phyloP scores from a whole-genome alignment of 2,888 invertebrate genomes.

The Gryllus longicercus region DNA sequence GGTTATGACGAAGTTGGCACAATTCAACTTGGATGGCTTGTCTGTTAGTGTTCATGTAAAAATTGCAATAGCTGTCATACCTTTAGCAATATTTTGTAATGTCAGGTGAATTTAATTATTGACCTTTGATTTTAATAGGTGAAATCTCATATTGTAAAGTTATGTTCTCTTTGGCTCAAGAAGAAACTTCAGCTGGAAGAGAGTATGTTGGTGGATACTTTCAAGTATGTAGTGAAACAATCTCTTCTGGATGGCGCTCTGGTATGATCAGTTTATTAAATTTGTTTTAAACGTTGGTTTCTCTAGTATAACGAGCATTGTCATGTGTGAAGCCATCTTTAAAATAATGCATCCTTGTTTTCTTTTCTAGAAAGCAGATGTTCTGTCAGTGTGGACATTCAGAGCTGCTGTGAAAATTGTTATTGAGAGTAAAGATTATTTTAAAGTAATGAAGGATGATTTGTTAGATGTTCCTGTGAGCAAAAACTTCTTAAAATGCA shows the following conservation, averaged over 20 bases:
- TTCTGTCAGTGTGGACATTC: not conserved
- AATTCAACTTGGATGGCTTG: not conserved
- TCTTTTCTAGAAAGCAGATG: not conserved
- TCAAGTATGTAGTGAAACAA: not conserved
- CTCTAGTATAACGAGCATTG: too few relatives aligned
- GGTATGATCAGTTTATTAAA: not conserved
- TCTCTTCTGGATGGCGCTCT: not conserved
- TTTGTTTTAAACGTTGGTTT: too few relatives aligned
- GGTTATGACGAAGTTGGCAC: too few relatives aligned
- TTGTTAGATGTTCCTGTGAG: not conserved
- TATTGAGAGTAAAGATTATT: not conserved
- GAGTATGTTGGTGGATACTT: not conserved
- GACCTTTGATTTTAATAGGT: not conserved
- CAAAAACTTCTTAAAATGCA: not conserved
- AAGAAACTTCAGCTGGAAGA: not conserved
- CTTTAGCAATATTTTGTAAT: too few relatives aligned
- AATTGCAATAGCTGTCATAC: not conserved
- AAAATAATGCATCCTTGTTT: too few relatives aligned
- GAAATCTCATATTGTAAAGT: not conserved
- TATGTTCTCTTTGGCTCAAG: not conserved
- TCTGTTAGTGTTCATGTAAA: not conserved
- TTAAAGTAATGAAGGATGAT: not conserved
- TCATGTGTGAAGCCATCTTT: too few relatives aligned
- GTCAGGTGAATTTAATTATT: too few relatives aligned
- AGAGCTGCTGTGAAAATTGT: not conserved